These are phyloP conservation scores for Phoxinus phoxinus DNA, from an alignment of 2,113 vertebrate species.

Conservation along the genomic window DNA sequence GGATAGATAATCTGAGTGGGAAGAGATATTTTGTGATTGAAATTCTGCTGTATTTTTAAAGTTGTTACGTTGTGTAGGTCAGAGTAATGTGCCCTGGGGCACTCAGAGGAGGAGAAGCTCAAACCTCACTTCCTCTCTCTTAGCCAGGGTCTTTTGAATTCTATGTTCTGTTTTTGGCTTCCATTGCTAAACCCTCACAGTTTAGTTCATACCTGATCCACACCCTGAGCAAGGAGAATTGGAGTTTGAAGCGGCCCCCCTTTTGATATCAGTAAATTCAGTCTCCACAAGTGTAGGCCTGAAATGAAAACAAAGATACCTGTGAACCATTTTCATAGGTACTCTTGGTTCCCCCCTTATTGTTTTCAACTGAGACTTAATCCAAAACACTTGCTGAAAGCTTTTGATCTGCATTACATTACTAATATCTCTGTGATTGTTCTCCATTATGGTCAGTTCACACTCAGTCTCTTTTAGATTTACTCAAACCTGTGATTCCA, in stretches of 20 bases:
- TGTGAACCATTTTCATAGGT: neutral
- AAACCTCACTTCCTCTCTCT: conserved; percentile 70
- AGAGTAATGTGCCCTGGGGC: conserved; percentile 79
- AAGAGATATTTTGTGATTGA: conserved; percentile 76
- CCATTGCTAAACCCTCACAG: conserved; percentile 36
- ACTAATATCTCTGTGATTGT: conserved; percentile 64
- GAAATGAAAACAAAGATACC: conserved; percentile 8
- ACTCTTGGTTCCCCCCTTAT: neutral
- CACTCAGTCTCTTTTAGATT: conserved; percentile 72
- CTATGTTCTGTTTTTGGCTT: conserved; percentile 56
- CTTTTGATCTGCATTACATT: conserved; percentile 23
- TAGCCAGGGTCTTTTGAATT: conserved; percentile 64
- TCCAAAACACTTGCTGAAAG: conserved; percentile 4
- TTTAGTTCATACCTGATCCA: conserved; percentile 31
- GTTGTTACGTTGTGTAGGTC: conserved; percentile 77
- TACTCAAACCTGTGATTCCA: conserved; percentile 76
- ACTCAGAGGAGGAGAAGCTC: conserved; percentile 72
- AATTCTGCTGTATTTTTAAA: conserved; percentile 79
- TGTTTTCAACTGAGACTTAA: conserved; percentile 25
- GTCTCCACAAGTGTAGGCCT: conserved; percentile 35
- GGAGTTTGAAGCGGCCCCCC: neutral
- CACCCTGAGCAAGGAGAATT: conserved; percentile 32
- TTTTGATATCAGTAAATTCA: conserved; percentile 22
- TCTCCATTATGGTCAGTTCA: conserved; percentile 72
- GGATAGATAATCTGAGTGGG: conserved; percentile 72